Base-by-base conservation (phyloP, 2,113 vertebrate species). In the Mirounga angustirostris region DNA sequence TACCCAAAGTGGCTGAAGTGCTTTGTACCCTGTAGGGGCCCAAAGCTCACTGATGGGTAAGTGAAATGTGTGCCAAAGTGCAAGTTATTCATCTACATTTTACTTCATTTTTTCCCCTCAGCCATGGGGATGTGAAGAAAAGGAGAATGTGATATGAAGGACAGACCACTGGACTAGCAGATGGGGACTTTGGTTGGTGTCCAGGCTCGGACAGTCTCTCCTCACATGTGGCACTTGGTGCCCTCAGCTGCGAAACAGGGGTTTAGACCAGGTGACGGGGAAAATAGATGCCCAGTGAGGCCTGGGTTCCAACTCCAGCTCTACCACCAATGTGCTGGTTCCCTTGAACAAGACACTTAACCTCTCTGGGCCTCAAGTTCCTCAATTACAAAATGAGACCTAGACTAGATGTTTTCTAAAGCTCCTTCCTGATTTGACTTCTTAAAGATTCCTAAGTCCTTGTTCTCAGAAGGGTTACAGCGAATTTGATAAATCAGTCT, bases 401-500 rank as follows among this genome's bases (percentile, higher is more conserved):
- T 13, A 28, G 14, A n/a, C 3, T 78, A 94, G 88, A 86, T 90
- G 80, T 33, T 96, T 91, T 80, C 71, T 84, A 46, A 91, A 90
- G 46, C n/a, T 94, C 67, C 16, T 79, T 54, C 28, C 89, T 40
- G 33, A 76, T 50, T 84, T 33, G 54, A 86, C 79, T 65, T 94
- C 85, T 86, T 61, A 14, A 95, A 76, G 86, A 79, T 93, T 95
- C n/a, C 46, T 24, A 88, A 96, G 65, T 88, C 61, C 59, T 69
- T 87, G 43, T 69, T 88, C 56, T 94, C 73, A 71, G 56, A 76
- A 74, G 87, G 10, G 28, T 80, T 80, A 79, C 3, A 69, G 81
- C 36, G 63, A 76, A 95, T 81, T 83, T 84, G 91, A 95, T 88
- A 86, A 96, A 83, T 88, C 90, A 83, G 22, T 65, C 82, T 84